phyloP scores from a whole-genome alignment of 1,140 invertebrate species.

The silkworm (Bombyx mori) region ASM3026992v2 NC_085131.1:5709001-5709500 shows the following conservation, averaged over 20 bases:
- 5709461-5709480: not conserved
- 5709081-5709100: too few relatives aligned
- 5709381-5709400: not conserved
- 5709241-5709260: not conserved
- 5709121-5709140: too few relatives aligned
- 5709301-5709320: not conserved
- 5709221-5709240: conserved; percentile 2
- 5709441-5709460: conserved; percentile 3
- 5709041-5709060: too few relatives aligned
- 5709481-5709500: not conserved
- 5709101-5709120: too few relatives aligned
- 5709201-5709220: conserved; percentile 5
- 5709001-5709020: too few relatives aligned
- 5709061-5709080: not conserved
- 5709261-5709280: conserved; percentile 4
- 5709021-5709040: too few relatives aligned
- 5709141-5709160: too few relatives aligned
- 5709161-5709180: conserved; percentile 1
- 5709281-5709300: conserved; percentile 3
- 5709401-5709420: conserved; percentile 2
- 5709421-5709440: not conserved
- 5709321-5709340: not conserved
- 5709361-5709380: conserved; percentile 1
- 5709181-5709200: conserved; percentile 5
- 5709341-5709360: conserved; percentile 1